phyloP scores from a whole-genome alignment of 1,140 invertebrate species.

The Cydia pomonella region DNA sequence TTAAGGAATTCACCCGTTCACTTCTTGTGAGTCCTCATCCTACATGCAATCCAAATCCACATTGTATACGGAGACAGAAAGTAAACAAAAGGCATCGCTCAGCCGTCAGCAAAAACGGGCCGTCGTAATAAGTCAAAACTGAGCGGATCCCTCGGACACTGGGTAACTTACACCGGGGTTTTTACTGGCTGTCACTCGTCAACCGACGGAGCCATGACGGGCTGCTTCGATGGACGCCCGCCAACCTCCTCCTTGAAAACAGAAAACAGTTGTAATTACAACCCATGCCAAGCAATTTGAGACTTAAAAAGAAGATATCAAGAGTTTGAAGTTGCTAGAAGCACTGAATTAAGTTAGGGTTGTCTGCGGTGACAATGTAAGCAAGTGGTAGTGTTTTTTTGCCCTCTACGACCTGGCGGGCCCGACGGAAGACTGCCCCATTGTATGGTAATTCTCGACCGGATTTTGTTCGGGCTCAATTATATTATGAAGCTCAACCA shows the following conservation, averaged over 20 bases:
- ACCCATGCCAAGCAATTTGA: background rate
- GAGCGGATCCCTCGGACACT: constrained; percentile 49
- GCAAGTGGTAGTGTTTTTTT: constrained; percentile 76
- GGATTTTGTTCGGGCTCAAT: constrained; percentile 78
- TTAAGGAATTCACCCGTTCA: background rate
- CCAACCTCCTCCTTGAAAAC: constrained; percentile 53
- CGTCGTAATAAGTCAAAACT: constrained; percentile 69
- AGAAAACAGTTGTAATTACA: constrained; percentile 41
- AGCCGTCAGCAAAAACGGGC: constrained; percentile 54
- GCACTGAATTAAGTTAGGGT: constrained; percentile 28
- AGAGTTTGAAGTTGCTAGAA: constrained; percentile 38
- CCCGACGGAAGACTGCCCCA: constrained; percentile 75
- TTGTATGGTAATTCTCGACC: constrained; percentile 77
- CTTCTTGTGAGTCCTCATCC: background rate
- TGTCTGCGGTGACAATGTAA: constrained; percentile 32
- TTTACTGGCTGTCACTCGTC: constrained; percentile 75
- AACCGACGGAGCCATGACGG: constrained; percentile 72
- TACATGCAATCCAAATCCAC: constrained; percentile 20
- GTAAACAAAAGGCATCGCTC: constrained; percentile 60
- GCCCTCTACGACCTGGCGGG: constrained; percentile 73
- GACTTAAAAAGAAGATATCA: constrained; percentile 33
- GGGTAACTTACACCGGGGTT: constrained; percentile 67
- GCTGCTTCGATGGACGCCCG: constrained; percentile 74
- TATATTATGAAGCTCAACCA: constrained; percentile 78
- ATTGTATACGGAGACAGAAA: constrained; percentile 43